Base-by-base conservation (phyloP, 1,140 invertebrate species). In the Macrotrachela quadricornifera region DNA sequence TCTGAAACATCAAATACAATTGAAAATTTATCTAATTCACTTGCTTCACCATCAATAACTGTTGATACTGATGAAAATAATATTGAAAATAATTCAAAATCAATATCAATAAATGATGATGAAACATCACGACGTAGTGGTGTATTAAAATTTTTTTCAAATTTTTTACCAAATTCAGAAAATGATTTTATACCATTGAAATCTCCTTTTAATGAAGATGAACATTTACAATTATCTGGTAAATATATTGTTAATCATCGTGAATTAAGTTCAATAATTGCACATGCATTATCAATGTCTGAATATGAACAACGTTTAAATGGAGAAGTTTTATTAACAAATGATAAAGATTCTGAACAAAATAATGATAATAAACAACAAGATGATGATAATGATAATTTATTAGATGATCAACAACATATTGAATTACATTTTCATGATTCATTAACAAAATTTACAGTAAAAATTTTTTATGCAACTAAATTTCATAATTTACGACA, bases 181-280 rank as follows among this genome's bases (percentile, higher is more conserved):
- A 30, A 30, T 52, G 44, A 42, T 18, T 57, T 51, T 55, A n/a
- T 59, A 52, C 50, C 56, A 46, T 18, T 54, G 36, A 39, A 44
- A 56, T 69, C 67, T 53, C 78, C 78, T 14, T 77, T 79, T 64
- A 65, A 73, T 43, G 39, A 69, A 4, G 71, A 74, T 59, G 79
- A 82, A 62, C 81, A 83, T 65, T 59, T 73, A 16, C 62, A 75
- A 1, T 54, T 69, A 41, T 72, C 74, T 38, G 63, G 74, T 10
- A 71, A 73, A 39, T 73, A 88, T 10, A 72, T 83, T 12, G 80
- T 90, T 0, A 79, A 81, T 57, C 84, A 88, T 63, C 76, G 76
- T 14, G 84, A 92, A 64, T 79, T 81, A 1, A 85, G 83, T 57
- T 88, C 85, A 1, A 81, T 91, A 46, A 83, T 91, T 54, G 82